phyloP scores from a whole-genome alignment of 2,113 vertebrate species.

The Engraulis encrasicolus region DNA sequence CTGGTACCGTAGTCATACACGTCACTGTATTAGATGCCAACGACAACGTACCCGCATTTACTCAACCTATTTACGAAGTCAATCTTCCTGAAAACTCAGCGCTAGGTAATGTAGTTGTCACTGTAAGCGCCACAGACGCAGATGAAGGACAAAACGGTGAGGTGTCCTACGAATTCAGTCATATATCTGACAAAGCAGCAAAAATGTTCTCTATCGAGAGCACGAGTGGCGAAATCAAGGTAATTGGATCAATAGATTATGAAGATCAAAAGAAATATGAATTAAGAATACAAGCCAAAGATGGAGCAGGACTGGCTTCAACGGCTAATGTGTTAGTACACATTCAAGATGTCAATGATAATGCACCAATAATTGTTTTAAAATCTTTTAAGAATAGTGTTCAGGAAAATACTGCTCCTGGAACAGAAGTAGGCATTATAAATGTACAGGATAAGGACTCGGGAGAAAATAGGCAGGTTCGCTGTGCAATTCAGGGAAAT shows the following conservation, averaged over 20 bases:
- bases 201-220: slow-evolving; percentile 69
- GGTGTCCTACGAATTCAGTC: slow-evolving; percentile 74
- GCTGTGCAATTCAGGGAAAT: slow-evolving; percentile 56
- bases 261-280: slow-evolving; percentile 71
- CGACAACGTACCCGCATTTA: slow-evolving; percentile 59
- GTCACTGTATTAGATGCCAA: slow-evolving; percentile 52
- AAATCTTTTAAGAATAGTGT: slow-evolving; percentile 69
- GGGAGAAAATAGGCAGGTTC: slow-evolving; percentile 59
- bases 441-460: slow-evolving; percentile 69
- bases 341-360: slow-evolving; percentile 80
- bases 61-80: slow-evolving; percentile 54
- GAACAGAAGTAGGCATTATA: slow-evolving; percentile 70
- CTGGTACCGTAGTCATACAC: not conserved
- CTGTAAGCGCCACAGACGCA: slow-evolving; percentile 74
- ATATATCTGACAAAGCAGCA: slow-evolving; percentile 62
- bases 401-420: slow-evolving; percentile 65
- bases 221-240: slow-evolving; percentile 69
- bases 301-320: slow-evolving; percentile 68
- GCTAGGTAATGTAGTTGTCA: slow-evolving; percentile 55
- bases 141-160: slow-evolving; percentile 78
- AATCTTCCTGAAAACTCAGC: slow-evolving; percentile 60
- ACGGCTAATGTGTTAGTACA: slow-evolving; percentile 69
- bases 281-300: slow-evolving; percentile 75
- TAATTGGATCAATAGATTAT: slow-evolving; percentile 71
- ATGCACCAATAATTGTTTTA: slow-evolving; percentile 69